Evolutionary conservation across 1,140 invertebrate genomes (phyloP), one percentile per base, ranked within the genome.

Genomic region (Eurosta solidaginis): DNA sequence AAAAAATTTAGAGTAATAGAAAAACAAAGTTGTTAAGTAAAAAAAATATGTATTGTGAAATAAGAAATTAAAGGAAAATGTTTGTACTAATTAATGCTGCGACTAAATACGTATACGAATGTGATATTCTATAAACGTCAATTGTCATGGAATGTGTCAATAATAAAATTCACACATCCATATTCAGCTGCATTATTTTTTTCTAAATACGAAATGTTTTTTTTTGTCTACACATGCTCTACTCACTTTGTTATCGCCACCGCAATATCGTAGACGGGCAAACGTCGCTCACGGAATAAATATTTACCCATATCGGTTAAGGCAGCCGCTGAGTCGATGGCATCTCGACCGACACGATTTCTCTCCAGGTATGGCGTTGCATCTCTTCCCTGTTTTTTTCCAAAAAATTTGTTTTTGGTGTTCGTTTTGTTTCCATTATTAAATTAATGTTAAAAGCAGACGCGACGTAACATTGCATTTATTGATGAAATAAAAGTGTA

Each of bases 291-390:
- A 86, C 96, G 92, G 91, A 97, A 98, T 83, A 98, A 91, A 91
- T 98, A 98, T 92, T 97, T 97, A 85, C 96, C 96, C 95, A 98
- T 96, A 89, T 97, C 96, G 74, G 96, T 97, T 45, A 97, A 90
- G 52, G 96, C 96, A 54, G 96, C 96, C 27, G 96, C 96, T 6
- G 96, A 97, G 88, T 98, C 96, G 44, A 98, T 96, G 36, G 96
- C 96, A 88, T 98, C 96, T 52, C 95, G 91, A 78, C 96, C 96
- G 29, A 97, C 95, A 77, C 96, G 92, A 89, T 98, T 98, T 83
- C 94, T 91, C 89, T 98, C 96, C 84, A 97, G 90, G 89, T 98
- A 97, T 76, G 96, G 96, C 40, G 96, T 98, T 73, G 96, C 96
- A 89, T 98, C 96, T 84, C 96, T 91, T 83, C 96, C 96, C 96